Evolutionary conservation across 2,113 vertebrate genomes (phyloP), one percentile per base, ranked within the genome.

Genomic region (Archilochus colubris): DNA sequence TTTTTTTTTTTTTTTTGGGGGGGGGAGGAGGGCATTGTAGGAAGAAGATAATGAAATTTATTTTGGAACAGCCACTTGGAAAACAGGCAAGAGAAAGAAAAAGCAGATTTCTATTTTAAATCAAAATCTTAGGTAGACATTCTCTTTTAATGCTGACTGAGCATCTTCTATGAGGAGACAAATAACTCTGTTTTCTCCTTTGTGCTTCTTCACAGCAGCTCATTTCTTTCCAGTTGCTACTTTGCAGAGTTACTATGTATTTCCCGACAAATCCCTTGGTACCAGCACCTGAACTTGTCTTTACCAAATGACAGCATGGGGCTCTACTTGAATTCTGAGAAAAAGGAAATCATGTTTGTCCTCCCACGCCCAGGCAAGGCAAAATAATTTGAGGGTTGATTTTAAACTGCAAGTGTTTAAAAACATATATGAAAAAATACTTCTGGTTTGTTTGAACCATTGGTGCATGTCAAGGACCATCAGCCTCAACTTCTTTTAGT

Each of bases 361-460:
- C 50, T 92, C 58, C 74, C 31, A 62, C 2, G 0, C 48, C 10
- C n/a, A 88, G 17, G 14, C 58, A 76, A 90, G 36, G 19, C 79
- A 70, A 53, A 90, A 53, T 44, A 70, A 55, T 64, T 51, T 33
- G 3, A 5, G 13, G 19, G 13, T 70, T 94, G 40, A 72, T 76
- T 86, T 70, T 68, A 89, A 67, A 79, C 44, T 23, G 24, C 40
- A 6, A 17, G 10, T 63, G 22, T 43, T 70, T 67, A 51, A 89
- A 72, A 80, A 69, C 53, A 40, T 23, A 28, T 7, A 70, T 9
- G 25, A 70, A 77, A 67, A 91, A 78, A 78, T 57, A 64, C 10
- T 91, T 91, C 30, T 21, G 25, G 59, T n/a, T 86, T 85, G 27
- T 91, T 94, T 95, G 91, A 94, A 86, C 40, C 51, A 73, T 13